Base-by-base conservation (phyloP, 2,113 vertebrate species). In the Leucoraja erinaceus region DNA sequence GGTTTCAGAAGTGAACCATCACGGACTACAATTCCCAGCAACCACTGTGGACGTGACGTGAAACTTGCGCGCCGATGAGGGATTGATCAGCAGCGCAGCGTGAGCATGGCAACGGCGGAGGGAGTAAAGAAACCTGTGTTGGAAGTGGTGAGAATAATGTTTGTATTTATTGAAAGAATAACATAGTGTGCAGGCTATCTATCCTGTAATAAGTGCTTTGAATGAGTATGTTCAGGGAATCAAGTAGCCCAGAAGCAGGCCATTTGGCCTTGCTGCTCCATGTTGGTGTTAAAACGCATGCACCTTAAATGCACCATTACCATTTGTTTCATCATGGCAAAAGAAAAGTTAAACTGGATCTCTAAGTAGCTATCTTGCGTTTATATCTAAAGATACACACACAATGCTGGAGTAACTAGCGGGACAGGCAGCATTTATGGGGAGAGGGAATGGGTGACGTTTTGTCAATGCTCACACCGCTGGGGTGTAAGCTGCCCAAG, bases 21-120 rank as follows among this genome's bases (percentile, higher is more conserved):
- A 7, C 5, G 2, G 31, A 91, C 90, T 91, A 72, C 38, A 74
- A 74, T 10, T 28, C 38, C 90, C 90, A 25, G 90, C 90, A 91
- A 25, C 9, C 86, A 9, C 1, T 54, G 90, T 20, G 9, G 83
- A 31, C 20, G 22, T 74, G 90, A 91, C 90, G 68, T 54, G 12
- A 4, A 28, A 38, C 22, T 0, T 11, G 5, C 8, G 90, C 66
- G 90, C 4, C 68, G 88, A 1, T 38, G 9, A 12, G 1, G 0
- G 28, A 5, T 31, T 5, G 59, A 63, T 4, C 1, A 4, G 28
- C 6, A 0, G 0, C 2, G 0, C 12, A 18, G 75, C 33, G 61
- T 61, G 94, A 95, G 95, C 95, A 97, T 97, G 97, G 96, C 96
- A 28, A 95, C 72, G 2, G 93, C 8, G 0, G 95, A 96, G 77